phyloP scores from a whole-genome alignment of 2,888 invertebrate species.

The Linyphia triangularis region DNA sequence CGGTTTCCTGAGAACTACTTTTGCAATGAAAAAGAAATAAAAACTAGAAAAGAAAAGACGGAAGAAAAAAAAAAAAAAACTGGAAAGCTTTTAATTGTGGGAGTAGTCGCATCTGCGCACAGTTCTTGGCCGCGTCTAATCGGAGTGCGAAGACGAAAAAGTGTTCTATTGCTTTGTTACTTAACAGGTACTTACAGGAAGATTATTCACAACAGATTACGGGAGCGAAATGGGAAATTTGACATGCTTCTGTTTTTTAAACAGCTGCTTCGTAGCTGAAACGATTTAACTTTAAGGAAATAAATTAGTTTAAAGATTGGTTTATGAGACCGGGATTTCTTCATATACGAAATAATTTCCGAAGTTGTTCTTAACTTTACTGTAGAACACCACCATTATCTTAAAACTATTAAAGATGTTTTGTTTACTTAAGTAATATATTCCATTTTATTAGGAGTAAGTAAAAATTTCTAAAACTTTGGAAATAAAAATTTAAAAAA shows the following conservation, averaged over 20 bases:
- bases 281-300: too few species aligned
- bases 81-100: conserved; percentile 45
- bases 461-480: too few species aligned
- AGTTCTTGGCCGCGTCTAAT: not conserved
- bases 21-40: not conserved
- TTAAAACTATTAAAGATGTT: too few species aligned
- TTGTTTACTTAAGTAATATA: too few species aligned
- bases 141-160: not conserved
- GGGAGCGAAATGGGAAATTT: not conserved
- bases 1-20: conserved; percentile 18
- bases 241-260: conserved; percentile 16
- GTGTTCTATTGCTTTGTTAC: not conserved
- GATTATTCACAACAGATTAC: conserved; percentile 53
- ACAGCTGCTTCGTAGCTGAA: too few species aligned
- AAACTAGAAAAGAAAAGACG: not conserved
- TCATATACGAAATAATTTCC: too few species aligned
- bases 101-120: conserved; percentile 34
- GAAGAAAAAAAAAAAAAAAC: conserved; percentile 20
- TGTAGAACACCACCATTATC: too few species aligned
- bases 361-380: too few species aligned
- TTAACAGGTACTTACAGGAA: conserved; percentile 46
- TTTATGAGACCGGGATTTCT: too few species aligned
- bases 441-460: too few species aligned
- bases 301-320: too few species aligned
- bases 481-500: too few species aligned